phyloP scores from a whole-genome alignment of 2,113 vertebrate genomes.

The Budorcas taxicolor region DNA sequence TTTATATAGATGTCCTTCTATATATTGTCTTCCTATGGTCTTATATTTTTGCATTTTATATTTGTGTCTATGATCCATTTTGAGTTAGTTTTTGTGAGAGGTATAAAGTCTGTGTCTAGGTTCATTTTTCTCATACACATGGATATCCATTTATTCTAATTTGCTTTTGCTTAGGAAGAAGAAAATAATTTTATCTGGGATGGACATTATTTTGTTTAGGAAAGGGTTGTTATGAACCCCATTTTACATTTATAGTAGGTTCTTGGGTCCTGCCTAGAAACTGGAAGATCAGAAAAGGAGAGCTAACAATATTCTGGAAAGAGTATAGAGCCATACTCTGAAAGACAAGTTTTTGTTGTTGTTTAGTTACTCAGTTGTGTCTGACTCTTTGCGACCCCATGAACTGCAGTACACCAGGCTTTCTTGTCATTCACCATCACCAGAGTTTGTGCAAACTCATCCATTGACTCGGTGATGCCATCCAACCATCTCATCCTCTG shows the following conservation, averaged over 20 bases:
- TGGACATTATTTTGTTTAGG: background rate
- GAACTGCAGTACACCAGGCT: background rate
- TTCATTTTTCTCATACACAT: background rate
- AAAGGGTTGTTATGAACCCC: background rate
- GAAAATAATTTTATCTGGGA: background rate
- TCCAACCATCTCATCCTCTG: background rate
- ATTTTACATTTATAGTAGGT: background rate
- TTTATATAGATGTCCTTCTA: background rate
- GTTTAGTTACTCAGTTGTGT: background rate
- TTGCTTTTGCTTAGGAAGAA: background rate
- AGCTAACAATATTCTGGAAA: background rate
- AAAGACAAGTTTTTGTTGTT: background rate
- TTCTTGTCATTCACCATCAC: background rate
- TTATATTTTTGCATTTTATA: background rate
- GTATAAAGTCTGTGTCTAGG: background rate
- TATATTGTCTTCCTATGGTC: background rate
- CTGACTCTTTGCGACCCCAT: background rate
- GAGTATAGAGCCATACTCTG: background rate
- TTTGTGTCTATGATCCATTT: background rate
- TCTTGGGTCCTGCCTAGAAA: background rate
- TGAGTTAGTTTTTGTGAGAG: background rate
- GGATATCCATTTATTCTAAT: background rate
- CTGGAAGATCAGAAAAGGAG: background rate
- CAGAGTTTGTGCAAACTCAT: background rate
- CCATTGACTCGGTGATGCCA: background rate